These are phyloP conservation scores for Notocelia uddmanniana DNA, from an alignment of 2,888 invertebrate genomes.

Conservation along the genomic window DNA sequence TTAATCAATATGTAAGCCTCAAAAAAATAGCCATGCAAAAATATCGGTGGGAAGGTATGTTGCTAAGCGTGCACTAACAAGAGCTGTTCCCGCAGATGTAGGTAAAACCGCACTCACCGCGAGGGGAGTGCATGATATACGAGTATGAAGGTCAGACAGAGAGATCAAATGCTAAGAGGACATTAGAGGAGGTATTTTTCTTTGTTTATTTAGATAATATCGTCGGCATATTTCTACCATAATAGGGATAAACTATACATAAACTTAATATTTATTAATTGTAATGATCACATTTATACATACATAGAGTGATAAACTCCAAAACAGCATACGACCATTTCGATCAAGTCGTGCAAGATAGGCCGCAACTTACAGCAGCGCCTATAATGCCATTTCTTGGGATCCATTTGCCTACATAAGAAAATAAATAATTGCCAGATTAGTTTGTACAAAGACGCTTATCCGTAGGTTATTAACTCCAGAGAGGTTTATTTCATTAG, in stretches of 20 bases:
- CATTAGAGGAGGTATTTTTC: constrained; percentile 11
- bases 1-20: too few relatives aligned
- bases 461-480: not conserved
- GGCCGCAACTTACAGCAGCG: not conserved
- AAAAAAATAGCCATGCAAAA: too few relatives aligned
- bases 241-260: too few relatives aligned
- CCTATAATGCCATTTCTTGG: not conserved
- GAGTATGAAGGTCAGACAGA: constrained; percentile 42
- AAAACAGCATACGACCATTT: too few relatives aligned
- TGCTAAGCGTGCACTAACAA: constrained; percentile 22
- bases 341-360: not conserved
- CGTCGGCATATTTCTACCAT: too few relatives aligned
- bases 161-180: constrained; percentile 31
- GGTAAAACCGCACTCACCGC: constrained; percentile 42
- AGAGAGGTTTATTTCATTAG: too few relatives aligned
- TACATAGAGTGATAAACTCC: too few relatives aligned
- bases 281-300: too few relatives aligned
- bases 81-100: constrained; percentile 34
- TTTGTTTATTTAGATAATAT: constrained; percentile 8
- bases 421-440: not conserved
- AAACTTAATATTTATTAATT: too few relatives aligned
- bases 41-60: too few relatives aligned
- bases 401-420: not conserved
- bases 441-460: not conserved
- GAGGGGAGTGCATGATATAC: constrained; percentile 43